phyloP scores from a whole-genome alignment of 2,797 vertebrate species.

The Danio tinwini region DNA sequence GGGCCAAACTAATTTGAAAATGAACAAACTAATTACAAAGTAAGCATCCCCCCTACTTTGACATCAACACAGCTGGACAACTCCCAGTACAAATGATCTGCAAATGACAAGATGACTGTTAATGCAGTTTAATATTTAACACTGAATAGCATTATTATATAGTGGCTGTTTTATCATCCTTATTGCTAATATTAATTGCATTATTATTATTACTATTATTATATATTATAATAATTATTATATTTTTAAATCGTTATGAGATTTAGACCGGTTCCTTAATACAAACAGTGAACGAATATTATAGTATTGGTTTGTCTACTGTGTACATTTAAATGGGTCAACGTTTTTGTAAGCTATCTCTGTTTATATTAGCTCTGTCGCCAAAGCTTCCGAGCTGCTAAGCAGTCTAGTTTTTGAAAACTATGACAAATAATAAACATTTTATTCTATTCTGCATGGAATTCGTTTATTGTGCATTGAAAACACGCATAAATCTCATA shows the following conservation, averaged over 20 bases:
- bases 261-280: background rate
- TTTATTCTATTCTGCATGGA: too few species aligned
- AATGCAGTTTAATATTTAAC: background rate
- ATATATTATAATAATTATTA: background rate
- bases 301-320: background rate
- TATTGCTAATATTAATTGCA: too few species aligned
- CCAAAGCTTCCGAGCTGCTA: too few species aligned
- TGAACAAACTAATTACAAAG: background rate
- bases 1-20: background rate
- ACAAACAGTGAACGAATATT: background rate
- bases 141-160: background rate
- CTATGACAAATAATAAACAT: too few species aligned
- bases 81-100: background rate
- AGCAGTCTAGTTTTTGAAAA: too few species aligned
- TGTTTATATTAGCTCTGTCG: too few species aligned
- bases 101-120: background rate
- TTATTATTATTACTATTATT: too few species aligned
- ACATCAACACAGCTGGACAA: background rate
- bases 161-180: background rate
- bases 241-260: background rate
- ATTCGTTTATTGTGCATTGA: background rate
- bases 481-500: background rate
- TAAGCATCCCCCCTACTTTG: background rate
- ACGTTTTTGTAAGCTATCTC: too few species aligned
- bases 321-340: background rate